phyloP scores from a whole-genome alignment of 2,888 invertebrate genomes.

The Tenodera sinensis region DNA sequence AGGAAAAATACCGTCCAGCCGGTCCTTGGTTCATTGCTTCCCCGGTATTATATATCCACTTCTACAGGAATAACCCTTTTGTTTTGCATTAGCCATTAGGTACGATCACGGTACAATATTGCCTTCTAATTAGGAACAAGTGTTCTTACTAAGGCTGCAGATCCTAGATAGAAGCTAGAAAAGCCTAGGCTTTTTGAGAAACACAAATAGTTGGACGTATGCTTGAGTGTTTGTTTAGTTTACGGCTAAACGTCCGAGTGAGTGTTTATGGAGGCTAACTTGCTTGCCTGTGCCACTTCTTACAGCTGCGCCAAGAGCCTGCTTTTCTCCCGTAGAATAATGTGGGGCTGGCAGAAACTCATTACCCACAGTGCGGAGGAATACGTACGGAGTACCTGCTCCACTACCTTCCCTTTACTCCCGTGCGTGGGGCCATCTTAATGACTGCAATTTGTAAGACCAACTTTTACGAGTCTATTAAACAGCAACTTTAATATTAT shows the following conservation, averaged over 20 bases:
- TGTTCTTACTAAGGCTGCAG: too few species aligned
- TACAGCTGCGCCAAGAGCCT: neutral
- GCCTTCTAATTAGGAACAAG: too few species aligned
- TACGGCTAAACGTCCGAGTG: neutral
- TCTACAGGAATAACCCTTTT: too few species aligned
- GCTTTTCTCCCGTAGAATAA: too few species aligned
- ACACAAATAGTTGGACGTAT: neutral
- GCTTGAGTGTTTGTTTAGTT: neutral
- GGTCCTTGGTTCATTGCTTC: too few species aligned
- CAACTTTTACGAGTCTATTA: slow-evolving; percentile 23
- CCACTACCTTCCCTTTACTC: too few species aligned
- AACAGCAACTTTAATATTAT: slow-evolving; percentile 13
- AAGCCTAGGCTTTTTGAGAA: neutral
- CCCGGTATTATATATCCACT: too few species aligned
- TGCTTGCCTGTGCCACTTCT: neutral
- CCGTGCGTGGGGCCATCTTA: neutral
- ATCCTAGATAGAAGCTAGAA: neutral
- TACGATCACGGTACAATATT: too few species aligned
- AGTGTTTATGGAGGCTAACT: neutral
- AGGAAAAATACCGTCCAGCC: too few species aligned
- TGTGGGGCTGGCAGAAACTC: too few species aligned
- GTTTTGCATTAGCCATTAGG: too few species aligned
- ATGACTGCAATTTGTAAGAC: slow-evolving; percentile 21
- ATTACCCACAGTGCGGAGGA: neutral
- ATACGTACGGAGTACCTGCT: neutral